Evolutionary conservation across 2,797 vertebrate species (phyloP), one percentile per base, ranked within the genome.

Genomic region (Arnoldichthys spilopterus): DNA sequence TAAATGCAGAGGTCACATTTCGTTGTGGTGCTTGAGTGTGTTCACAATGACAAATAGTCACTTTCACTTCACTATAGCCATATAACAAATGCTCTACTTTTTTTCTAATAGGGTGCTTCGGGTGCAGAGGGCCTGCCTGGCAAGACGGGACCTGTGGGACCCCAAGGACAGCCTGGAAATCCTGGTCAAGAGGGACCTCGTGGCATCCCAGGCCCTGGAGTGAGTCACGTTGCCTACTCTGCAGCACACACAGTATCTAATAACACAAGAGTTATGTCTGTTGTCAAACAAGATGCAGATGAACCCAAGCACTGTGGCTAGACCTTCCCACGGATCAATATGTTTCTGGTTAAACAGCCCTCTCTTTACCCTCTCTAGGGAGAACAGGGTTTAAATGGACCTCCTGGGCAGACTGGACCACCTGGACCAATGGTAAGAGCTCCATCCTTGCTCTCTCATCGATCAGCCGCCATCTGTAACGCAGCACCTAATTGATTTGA

Each of bases 131-230:
- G 97, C 12, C 87, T 89, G 2, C 66, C 83, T 1, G 97, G 97
- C 45, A 97, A 92, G 77, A 94, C 83, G 7, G 97, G 97, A 2
- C 96, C 95, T 0, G 83, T 92, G 30, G 97, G 97, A 51, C 88
- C 94, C 0, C 95, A 94, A 84, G 97, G 97, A 4, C 94, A 95
- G 0, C 94, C 96, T 1, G 97, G 97, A 3, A 92, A 80, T 12
- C 43, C 85, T 0, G 97, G 97, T 53, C 91, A 94, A 8, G 94
- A 97, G 59, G 97, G 97, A 9, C 90, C 97, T 34, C 91, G 84
- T 1, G 97, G 97, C 32, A 98, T 98, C 81, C 97, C 96, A 0
- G 97, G 97, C 22, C 90, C 96, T 40, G 93, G 90, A 77, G 97
- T 98, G 77, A 95, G 97, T 94, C 74, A 18, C 62, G 24, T 40